Percentiles rank a stretch among this genome's conserved stretches.
Evolutionary conservation across 2,888 invertebrate species (phyloP).

Genomic region (Drosophila rellima): DNA sequence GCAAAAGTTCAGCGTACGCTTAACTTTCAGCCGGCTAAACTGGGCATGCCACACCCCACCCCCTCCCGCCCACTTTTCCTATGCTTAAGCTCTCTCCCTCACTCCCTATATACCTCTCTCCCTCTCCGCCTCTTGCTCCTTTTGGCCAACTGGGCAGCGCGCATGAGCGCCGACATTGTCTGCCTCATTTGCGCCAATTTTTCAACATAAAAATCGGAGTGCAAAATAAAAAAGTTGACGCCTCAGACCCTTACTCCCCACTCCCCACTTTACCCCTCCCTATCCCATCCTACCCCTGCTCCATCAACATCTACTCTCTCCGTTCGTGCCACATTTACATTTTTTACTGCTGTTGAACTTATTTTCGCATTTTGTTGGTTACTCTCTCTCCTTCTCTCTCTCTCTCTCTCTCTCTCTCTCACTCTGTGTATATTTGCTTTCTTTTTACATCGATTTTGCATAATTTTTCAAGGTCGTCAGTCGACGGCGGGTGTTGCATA

Average conservation of each 20-base stretch:
- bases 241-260: constrained; percentile 32
- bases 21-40: constrained; percentile 69
- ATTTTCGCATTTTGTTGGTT: constrained; percentile 76
- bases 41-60: constrained; percentile 46
- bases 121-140: background rate
- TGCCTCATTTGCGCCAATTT: constrained; percentile 83
- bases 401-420: constrained; percentile 41
- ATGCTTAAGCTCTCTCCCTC: constrained; percentile 16
- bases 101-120: constrained; percentile 1
- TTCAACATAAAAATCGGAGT: constrained; percentile 76
- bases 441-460: constrained; percentile 84
- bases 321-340: constrained; percentile 79
- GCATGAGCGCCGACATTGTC: constrained; percentile 81
- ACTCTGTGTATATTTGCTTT: constrained; percentile 38
- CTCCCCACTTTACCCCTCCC: background rate
- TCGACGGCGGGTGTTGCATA: constrained; percentile 81
- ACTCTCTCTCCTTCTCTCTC: constrained; percentile 36
- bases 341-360: constrained; percentile 77
- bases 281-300: background rate
- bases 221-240: constrained; percentile 54
- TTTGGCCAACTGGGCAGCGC: constrained; percentile 41
- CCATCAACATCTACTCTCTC: constrained; percentile 35
- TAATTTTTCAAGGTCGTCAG: constrained; percentile 84
- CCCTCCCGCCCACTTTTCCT: background rate
- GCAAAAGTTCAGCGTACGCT: constrained; percentile 82